Conservation (phyloP, 1,140 invertebrate genomes). For the Carposina sasakii region DNA sequence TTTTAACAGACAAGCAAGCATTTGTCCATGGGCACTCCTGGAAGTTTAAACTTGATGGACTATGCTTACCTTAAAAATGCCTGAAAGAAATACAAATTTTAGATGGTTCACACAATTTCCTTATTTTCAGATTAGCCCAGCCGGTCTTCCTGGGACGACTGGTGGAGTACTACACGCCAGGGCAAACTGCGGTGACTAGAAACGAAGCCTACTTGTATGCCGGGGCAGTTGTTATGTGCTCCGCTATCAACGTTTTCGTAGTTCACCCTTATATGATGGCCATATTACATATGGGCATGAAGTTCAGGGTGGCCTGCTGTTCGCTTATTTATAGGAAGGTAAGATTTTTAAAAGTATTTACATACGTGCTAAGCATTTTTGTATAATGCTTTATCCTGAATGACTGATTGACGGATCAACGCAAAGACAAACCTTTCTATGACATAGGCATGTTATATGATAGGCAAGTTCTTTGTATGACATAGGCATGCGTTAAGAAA, state of each 20-base stretch:
- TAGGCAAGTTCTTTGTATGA: no score
- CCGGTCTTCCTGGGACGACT: slow-evolving; percentile 82
- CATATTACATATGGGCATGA: slow-evolving; percentile 83
- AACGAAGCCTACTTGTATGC: slow-evolving; percentile 79
- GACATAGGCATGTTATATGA: no score
- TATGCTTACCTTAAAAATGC: no score
- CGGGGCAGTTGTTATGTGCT: slow-evolving; percentile 78
- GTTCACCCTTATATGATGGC: slow-evolving; percentile 87
- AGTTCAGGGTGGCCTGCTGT: slow-evolving; percentile 83
- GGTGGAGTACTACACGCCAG: slow-evolving; percentile 78
- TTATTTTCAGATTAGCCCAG: slow-evolving; percentile 77
- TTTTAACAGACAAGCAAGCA: no score
- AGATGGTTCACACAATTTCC: no score
- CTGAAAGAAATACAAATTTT: no score
- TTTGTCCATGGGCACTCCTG: no score
- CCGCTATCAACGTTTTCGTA: slow-evolving; percentile 79
- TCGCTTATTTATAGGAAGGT: slow-evolving; percentile 89
- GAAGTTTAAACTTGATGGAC: no score
- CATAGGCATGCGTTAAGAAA: no score
- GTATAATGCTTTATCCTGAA: not conserved
- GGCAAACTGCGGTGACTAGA: slow-evolving; percentile 59
- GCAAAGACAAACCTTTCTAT: no score
- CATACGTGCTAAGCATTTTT: not conserved
- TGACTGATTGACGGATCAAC: no score
- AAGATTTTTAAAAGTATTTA: slow-evolving; percentile 18